Base-by-base conservation (phyloP, 2,113 vertebrate genomes). In the Pseudonaja textilis region DNA sequence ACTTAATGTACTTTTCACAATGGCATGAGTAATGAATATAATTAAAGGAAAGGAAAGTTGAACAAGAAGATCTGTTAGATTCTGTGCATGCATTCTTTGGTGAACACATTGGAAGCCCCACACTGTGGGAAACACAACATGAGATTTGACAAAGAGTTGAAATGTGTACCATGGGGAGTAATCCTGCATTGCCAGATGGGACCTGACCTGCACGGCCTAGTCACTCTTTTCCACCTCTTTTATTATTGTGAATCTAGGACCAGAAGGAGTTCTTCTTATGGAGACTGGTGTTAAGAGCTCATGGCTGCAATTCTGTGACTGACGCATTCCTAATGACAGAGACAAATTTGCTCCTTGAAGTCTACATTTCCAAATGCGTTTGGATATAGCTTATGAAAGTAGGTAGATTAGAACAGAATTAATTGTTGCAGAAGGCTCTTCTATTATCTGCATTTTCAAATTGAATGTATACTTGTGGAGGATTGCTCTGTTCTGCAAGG, bases 101-200 rank as follows among this genome's bases (percentile, higher is more conserved):
- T 64, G 95, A 87, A 64, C 89, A 64, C 39, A 47, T 90, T 93
- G 45, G 88, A 96, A 96, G n/a, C 92, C 94, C 87, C 93, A 94
- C 59, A 96, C 95, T 96, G 96, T 97, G 96, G 96, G 97, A 97
- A 97, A 96, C 94, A 91, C 54, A 96, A 88, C 95, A 94, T 90
- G 56, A 95, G 90, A 11, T 91, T 93, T 52, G 91, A 95, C 94
- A 95, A 94, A 94, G 95, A 90, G 94, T 93, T 0, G 0, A 93
- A 94, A 93, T 93, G 91, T 55, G 50, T 81, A 94, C 64, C 93
- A 92, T 93, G 94, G 85, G 57, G 94, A 95, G 95, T 91, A 95
- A 95, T 91, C 94, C 94, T 93, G n/a, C n/a, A 96, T 90, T 95
- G 93, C 89, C 92, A 90, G 18, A 91, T 93, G 90, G 74, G 54